phyloP scores from a whole-genome alignment of 2,888 invertebrate genomes.

The Eretmocerus hayati region DNA sequence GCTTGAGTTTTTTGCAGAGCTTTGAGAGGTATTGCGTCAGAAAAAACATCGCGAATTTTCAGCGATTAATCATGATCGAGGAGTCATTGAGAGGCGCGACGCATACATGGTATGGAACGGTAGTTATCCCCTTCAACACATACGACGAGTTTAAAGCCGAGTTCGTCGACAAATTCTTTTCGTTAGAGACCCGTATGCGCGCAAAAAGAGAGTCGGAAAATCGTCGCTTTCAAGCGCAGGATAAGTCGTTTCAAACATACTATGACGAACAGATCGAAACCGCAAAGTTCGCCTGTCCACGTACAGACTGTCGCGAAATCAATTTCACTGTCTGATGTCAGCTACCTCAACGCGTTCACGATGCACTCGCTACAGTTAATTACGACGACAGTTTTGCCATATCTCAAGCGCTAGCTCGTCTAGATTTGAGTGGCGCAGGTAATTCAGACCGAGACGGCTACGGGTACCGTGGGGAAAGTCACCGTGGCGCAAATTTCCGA shows the following conservation, averaged over 20 bases:
- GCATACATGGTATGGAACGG: neutral
- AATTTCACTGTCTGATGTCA: conserved; percentile 6
- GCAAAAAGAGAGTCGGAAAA: neutral
- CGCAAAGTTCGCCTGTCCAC: neutral
- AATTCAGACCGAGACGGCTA: neutral
- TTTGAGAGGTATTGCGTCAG: neutral
- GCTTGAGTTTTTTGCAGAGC: neutral
- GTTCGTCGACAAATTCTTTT: neutral
- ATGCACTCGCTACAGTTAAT: conserved; percentile 3
- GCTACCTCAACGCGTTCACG: conserved; percentile 1
- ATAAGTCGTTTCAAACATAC: neutral
- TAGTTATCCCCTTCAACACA: neutral
- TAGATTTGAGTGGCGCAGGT: too few relatives aligned
- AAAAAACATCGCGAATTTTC: neutral
- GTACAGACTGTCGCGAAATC: neutral
- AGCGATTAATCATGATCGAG: neutral
- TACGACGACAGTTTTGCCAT: neutral
- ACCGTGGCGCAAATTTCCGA: too few relatives aligned
- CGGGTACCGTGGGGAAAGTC: neutral
- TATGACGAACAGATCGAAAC: neutral
- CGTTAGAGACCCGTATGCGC: neutral
- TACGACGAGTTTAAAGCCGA: neutral
- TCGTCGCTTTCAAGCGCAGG: neutral
- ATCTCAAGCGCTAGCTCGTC: neutral
- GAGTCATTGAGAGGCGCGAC: neutral